Evolutionary conservation across 1,140 invertebrate species (phyloP), one percentile per base, ranked within the genome.

Genomic region (Ceratitis capitata): DNA sequence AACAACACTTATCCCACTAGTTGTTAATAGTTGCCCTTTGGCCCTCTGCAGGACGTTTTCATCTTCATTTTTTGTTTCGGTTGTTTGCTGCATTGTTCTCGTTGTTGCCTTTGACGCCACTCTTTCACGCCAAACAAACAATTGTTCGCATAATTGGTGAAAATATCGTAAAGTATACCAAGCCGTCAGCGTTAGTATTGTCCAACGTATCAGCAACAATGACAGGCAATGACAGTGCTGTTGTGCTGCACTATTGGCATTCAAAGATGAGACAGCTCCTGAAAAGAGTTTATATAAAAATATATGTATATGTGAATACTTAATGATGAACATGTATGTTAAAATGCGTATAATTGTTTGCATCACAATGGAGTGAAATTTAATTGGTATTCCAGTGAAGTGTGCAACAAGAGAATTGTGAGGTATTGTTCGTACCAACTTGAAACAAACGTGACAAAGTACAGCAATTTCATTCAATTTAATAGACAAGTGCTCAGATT

Each of bases 241-340:
- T 58, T 85, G 82, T 53, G 61, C 47, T 47, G 85, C 85, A n/a
- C 82, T 58, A 51, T 82, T 85, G 82, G 85, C 82, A 85, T 85
- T 85, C 56, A 85, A 47, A 42, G 85, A 85, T 61, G 85, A 85
- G 35, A 83, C 85, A 56, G 82, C 85, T 74, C 85, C 85, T 85
- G 64, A 85, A 82, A n/a, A 83, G 45, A 26, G 45, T 42, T 53
- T 83, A 83, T 35, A 6, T 29, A 51, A 29, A n/a, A n/a, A n/a
- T n/a, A n/a, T n/a, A n/a, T n/a, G n/a, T n/a, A n/a, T n/a, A n/a
- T n/a, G n/a, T n/a, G n/a, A n/a, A n/a, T n/a, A n/a, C n/a, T 51
- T n/a, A 26, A 32, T 23, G 82, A 32, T 51, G 26, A 83, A 26
- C 29, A 32, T 9, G 53, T 49, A 26, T 51, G n/a, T 47, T 47